Percentiles rank a stretch among this genome's conserved stretches.
Evolutionary conservation across 2,113 vertebrate species (phyloP).

Genomic region (Rhinolophus ferrumequinum): DNA sequence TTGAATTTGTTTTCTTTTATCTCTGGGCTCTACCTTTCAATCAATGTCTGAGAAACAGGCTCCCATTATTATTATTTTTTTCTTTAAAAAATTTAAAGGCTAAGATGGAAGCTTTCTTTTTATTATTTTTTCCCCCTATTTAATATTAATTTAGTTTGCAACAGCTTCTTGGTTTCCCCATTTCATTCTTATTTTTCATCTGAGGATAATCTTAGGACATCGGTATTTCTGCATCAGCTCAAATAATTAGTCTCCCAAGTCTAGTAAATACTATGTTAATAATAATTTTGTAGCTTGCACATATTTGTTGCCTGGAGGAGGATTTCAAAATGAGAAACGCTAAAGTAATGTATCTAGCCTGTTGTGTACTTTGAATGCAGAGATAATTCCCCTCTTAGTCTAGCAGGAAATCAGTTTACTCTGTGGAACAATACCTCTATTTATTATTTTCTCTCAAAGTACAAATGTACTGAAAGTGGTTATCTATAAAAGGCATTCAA

Average conservation of each 20-base stretch:
- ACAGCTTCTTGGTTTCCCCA: not conserved
- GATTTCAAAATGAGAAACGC: constrained; percentile 32
- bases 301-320: constrained; percentile 33
- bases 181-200: constrained; percentile 55
- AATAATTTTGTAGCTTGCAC: not conserved
- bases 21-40: not conserved
- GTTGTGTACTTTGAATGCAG: not conserved
- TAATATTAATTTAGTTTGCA: constrained; percentile 37
- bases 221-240: not conserved
- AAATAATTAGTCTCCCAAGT: constrained; percentile 46
- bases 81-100: not conserved
- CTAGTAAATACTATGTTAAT: constrained; percentile 22
- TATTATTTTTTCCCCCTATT: not conserved
- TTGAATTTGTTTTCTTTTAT: constrained; percentile 7
- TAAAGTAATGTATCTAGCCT: not conserved
- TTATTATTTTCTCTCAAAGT: not conserved
- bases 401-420: constrained; percentile 48
- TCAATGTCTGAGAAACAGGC: not conserved
- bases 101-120: constrained; percentile 8
- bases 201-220: constrained; percentile 52
- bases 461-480: not conserved
- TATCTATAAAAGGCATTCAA: not conserved
- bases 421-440: not conserved
- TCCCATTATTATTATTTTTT: not conserved
- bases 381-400: not conserved